phyloP scores from a whole-genome alignment of 1,140 invertebrate species.

The Drosophila bifasciata region DNA sequence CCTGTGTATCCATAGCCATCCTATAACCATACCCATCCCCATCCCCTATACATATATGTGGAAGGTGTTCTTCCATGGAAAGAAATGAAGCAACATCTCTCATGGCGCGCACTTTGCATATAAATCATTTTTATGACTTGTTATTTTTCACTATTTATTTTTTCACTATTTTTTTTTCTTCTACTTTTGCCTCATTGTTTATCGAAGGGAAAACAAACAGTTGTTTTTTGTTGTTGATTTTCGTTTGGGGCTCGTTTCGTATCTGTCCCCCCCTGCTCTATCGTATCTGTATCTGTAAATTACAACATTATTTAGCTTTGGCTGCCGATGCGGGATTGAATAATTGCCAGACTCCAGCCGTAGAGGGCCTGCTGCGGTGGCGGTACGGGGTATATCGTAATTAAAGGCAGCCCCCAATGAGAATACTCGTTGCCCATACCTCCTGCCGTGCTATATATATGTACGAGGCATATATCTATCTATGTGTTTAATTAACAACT shows the following conservation, averaged over 20 bases:
- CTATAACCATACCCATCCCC: neutral
- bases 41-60: neutral
- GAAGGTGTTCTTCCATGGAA: conserved; percentile 23
- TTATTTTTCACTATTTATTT: conserved; percentile 82
- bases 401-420: conserved; percentile 42
- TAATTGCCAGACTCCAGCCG: conserved; percentile 50
- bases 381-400: conserved; percentile 33
- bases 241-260: conserved; percentile 22
- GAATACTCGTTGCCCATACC: conserved; percentile 12
- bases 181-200: conserved; percentile 52
- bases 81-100: conserved; percentile 38
- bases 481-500: conserved; percentile 53
- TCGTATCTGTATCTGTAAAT: conserved; percentile 52
- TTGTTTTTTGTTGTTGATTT: conserved; percentile 36
- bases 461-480: conserved; percentile 19
- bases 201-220: conserved; percentile 58
- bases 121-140: conserved; percentile 82
- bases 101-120: conserved; percentile 74
- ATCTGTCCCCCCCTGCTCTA: neutral
- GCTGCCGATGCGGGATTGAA: conserved; percentile 53
- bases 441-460: conserved; percentile 36
- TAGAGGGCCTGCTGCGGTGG: neutral
- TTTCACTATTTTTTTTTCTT: conserved; percentile 58
- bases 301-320: conserved; percentile 68
- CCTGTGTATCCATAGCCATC: neutral